A percentile compares a stretch with the other conserved stretches of the same genome.
phyloP scores from a whole-genome alignment of 2,113 vertebrate species.

The Naja naja region DNA sequence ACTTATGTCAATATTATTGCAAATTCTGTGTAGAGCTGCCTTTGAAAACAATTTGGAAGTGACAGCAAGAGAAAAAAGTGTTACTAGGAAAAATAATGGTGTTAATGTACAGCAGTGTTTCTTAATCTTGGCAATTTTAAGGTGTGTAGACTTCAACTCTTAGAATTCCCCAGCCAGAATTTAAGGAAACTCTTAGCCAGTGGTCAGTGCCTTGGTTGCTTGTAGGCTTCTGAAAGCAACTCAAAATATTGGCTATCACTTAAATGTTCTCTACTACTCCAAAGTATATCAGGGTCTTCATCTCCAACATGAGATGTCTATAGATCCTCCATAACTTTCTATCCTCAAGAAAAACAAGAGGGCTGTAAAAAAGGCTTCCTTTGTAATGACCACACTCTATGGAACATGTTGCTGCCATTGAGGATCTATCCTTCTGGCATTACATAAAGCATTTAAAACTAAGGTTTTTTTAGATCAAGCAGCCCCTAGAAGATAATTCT shows the following conservation, averaged over 20 bases:
- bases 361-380: not conserved
- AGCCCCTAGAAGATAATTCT: not conserved
- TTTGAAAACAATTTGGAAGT: not conserved
- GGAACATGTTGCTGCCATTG: not conserved
- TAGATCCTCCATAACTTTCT: not conserved
- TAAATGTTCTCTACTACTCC: not conserved
- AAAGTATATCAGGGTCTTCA: not conserved
- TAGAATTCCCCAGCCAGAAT: not conserved
- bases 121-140: not conserved
- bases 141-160: not conserved
- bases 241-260: not conserved
- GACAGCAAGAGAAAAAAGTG: not conserved
- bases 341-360: not conserved
- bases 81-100: not conserved
- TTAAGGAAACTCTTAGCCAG: not conserved
- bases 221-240: not conserved
- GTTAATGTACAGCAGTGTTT: not conserved
- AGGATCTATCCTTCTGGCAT: not conserved
- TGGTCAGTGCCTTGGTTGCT: not conserved
- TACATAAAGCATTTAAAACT: not conserved
- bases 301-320: not conserved
- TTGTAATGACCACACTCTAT: not conserved
- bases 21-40: not conserved
- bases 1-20: not conserved
- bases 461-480: not conserved